Evolutionary conservation across 2,797 vertebrate genomes (phyloP).

Genomic region (Scarus forsteni): DNA sequence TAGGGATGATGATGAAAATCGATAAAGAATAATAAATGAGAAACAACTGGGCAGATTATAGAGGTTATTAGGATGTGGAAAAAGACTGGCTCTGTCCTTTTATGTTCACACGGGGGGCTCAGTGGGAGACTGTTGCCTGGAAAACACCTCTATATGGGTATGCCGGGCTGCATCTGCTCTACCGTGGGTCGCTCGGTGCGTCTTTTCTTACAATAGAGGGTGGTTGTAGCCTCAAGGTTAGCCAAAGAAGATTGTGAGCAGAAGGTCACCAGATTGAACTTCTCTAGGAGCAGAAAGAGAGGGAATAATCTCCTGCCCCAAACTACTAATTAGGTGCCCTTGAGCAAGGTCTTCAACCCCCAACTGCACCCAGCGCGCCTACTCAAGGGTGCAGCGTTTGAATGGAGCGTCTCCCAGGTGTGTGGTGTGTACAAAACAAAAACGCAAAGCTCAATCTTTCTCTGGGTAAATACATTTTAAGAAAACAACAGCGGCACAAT

Average conservation of each 20-base stretch:
- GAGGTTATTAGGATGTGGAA: constrained; percentile 82
- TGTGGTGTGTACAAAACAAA: constrained; percentile 26
- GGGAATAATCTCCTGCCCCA: constrained; percentile 66
- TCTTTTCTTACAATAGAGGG: constrained; percentile 46
- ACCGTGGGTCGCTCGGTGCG: constrained; percentile 24
- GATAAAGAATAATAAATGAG: constrained; percentile 87
- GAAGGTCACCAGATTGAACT: constrained; percentile 73
- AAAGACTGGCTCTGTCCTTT: constrained; percentile 57
- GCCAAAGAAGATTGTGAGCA: constrained; percentile 55
- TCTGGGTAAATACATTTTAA: constrained; percentile 44
- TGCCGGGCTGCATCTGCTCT: constrained; percentile 33
- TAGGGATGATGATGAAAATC: constrained; percentile 85
- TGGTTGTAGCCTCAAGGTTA: constrained; percentile 64
- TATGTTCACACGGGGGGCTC: constrained; percentile 40
- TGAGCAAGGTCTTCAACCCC: constrained; percentile 73
- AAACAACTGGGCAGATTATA: constrained; percentile 84
- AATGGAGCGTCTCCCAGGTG: constrained; percentile 57
- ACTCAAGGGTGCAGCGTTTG: constrained; percentile 33
- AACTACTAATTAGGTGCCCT: constrained; percentile 76
- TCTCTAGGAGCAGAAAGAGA: constrained; percentile 53
- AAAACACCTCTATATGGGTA: constrained; percentile 65
- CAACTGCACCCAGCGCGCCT: constrained; percentile 44
- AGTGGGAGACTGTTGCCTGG: constrained; percentile 33
- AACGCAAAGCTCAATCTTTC: constrained; percentile 24
- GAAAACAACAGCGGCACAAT: constrained; percentile 37